These are phyloP conservation scores for Drosophila sp. DNA, from an alignment of 1,140 invertebrate species.

Conservation along the genomic window DNA sequence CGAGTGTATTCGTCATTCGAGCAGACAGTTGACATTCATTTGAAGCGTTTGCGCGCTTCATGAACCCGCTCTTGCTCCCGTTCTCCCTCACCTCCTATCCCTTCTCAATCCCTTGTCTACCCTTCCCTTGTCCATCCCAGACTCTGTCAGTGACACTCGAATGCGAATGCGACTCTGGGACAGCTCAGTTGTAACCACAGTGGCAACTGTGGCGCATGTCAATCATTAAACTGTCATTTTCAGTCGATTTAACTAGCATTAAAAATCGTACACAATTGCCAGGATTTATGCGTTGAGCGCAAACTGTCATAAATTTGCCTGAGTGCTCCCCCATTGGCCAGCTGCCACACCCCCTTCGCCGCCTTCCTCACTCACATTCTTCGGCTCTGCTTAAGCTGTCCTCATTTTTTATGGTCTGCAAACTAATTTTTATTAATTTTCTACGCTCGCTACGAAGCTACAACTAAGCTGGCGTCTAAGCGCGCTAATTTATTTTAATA, in stretches of 20 bases:
- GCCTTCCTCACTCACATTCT: not conserved
- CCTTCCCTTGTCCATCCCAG: not conserved
- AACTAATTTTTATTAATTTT: conserved; percentile 82
- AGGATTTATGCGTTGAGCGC: conserved; percentile 77
- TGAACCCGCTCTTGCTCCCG: conserved; percentile 24
- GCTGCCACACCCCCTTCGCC: conserved; percentile 6
- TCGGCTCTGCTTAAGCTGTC: conserved; percentile 54
- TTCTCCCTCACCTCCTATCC: not conserved
- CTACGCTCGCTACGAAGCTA: conserved; percentile 10
- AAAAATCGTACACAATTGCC: conserved; percentile 81
- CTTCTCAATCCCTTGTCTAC: not conserved
- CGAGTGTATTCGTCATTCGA: conserved; percentile 81
- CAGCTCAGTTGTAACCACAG: conserved; percentile 58
- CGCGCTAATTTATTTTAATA: conserved; percentile 71
- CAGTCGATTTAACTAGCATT: conserved; percentile 83
- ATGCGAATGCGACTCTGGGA: conserved; percentile 7
- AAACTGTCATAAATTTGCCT: conserved; percentile 78
- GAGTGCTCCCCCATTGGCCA: conserved; percentile 47
- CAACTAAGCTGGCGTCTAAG: conserved; percentile 55
- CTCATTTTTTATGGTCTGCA: conserved; percentile 80
- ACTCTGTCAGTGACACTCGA: conserved; percentile 4
- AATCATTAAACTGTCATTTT: conserved; percentile 84
- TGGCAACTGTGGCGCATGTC: conserved; percentile 68
- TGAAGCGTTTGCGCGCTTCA: conserved; percentile 63
- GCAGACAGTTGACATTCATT: conserved; percentile 80